Conservation (phyloP, 1,140 invertebrate genomes). For the Scylla paramamosain region DNA sequence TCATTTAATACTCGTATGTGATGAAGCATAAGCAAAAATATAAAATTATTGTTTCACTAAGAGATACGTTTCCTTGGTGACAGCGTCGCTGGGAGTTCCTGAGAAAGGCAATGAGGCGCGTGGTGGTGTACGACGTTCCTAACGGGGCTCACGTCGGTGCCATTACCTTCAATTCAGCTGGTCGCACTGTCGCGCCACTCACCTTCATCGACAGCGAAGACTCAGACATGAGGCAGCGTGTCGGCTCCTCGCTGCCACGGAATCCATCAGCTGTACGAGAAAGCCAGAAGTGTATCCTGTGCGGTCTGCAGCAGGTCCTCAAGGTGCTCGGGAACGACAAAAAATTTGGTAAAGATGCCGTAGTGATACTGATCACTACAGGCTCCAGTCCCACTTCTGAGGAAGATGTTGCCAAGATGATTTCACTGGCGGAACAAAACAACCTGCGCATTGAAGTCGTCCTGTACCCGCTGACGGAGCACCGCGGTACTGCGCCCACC, state of each 20-base stretch:
- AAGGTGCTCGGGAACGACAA: conserved; percentile 50
- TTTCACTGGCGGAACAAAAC: conserved; percentile 34
- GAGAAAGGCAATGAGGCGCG: conserved; percentile 72
- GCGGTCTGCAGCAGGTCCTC: conserved; percentile 72
- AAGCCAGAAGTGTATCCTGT: conserved; percentile 74
- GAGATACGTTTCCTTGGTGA: background rate
- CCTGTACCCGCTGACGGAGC: conserved; percentile 72
- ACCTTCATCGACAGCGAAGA: conserved; percentile 71
- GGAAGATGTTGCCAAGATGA: conserved; percentile 70
- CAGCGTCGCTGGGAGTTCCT: conserved; percentile 76
- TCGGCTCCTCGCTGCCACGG: conserved; percentile 75
- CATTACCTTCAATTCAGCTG: conserved; percentile 70
- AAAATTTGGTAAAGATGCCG: conserved; percentile 51
- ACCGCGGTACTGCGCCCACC: conserved; percentile 40
- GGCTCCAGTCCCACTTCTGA: conserved; percentile 63
- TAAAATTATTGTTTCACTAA: background rate
- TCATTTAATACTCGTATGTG: too few species aligned
- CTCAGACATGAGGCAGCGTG: conserved; percentile 74
- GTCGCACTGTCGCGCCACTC: conserved; percentile 64
- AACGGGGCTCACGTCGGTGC: conserved; percentile 68
- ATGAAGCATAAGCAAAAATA: too few species aligned
- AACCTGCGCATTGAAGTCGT: conserved; percentile 63
- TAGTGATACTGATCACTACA: conserved; percentile 68
- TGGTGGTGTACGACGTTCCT: conserved; percentile 75
- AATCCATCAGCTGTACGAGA: conserved; percentile 74